Evolutionary conservation across 1,140 invertebrate genomes (phyloP).

Genomic region (Heliconius congener): DNA sequence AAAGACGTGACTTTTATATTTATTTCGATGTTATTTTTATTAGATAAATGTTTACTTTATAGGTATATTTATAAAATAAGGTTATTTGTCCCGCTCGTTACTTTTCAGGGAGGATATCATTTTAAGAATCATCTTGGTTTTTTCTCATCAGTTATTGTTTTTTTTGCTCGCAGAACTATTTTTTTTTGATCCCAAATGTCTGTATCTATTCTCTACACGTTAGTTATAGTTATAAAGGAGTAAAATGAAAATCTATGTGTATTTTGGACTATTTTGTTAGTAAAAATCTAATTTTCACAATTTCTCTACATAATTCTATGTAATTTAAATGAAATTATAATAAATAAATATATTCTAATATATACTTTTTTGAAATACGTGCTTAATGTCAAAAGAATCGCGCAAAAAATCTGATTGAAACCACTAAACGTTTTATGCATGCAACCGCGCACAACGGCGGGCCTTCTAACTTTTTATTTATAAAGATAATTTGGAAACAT

Average conservation of each 20-base stretch:
- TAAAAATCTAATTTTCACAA: neutral
- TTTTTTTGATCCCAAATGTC: too few species aligned
- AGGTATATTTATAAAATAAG: neutral
- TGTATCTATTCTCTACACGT: too few species aligned
- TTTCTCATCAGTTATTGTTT: too few species aligned
- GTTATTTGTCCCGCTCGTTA: neutral
- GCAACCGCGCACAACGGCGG: neutral
- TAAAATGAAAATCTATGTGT: too few species aligned
- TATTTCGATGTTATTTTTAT: neutral
- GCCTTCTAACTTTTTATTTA: conserved; percentile 2
- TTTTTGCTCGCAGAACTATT: too few species aligned
- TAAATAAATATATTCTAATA: neutral
- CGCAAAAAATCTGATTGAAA: neutral
- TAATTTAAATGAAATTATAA: neutral
- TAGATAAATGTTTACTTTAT: neutral
- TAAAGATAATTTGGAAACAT: neutral
- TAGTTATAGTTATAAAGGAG: too few species aligned
- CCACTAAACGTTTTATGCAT: neutral
- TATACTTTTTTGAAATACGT: neutral
- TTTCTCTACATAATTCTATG: neutral
- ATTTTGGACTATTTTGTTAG: too few species aligned
- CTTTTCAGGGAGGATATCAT: too few species aligned
- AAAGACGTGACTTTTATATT: too few species aligned
- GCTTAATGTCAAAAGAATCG: neutral
- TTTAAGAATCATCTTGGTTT: too few species aligned